These are phyloP conservation scores for Microcebus ravelobensis DNA, from an alignment of 2,113 vertebrate species.

Conservation along the genomic window DNA sequence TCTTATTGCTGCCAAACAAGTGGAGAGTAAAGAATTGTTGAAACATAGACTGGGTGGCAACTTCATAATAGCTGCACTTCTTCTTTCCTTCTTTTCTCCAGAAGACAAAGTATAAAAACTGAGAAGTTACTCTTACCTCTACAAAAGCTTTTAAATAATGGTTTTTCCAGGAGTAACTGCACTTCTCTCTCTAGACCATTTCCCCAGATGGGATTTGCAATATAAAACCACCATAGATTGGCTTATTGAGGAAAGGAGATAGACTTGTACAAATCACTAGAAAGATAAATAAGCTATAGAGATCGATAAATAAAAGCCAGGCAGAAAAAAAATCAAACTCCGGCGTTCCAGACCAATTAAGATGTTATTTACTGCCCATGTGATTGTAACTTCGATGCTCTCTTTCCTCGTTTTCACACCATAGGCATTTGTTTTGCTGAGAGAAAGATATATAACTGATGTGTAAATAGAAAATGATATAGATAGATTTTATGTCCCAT, in stretches of 20 bases:
- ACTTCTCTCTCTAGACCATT: conserved; percentile 73
- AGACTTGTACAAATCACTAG: conserved; percentile 82
- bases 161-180: conserved; percentile 76
- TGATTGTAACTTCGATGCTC: conserved; percentile 77
- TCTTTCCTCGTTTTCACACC: conserved; percentile 78
- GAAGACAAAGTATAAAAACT: conserved; percentile 77
- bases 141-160: conserved; percentile 79
- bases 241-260: conserved; percentile 81
- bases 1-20: conserved; percentile 53
- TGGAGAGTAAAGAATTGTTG: conserved; percentile 69
- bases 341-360: conserved; percentile 83
- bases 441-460: conserved; percentile 84
- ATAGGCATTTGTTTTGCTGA: conserved; percentile 83
- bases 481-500: conserved; percentile 87
- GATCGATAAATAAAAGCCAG: conserved; percentile 85
- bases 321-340: conserved; percentile 80
- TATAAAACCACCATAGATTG: conserved; percentile 81
- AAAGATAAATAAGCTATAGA: conserved; percentile 83
- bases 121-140: conserved; percentile 69
- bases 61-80: conserved; percentile 56
- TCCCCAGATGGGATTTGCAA: conserved; percentile 82
- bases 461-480: conserved; percentile 87
- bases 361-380: conserved; percentile 83
- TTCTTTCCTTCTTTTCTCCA: conserved; percentile 61
- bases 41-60: conserved; percentile 55